Percentiles rank a stretch among this genome's conserved stretches.
Conservation (phyloP, 2,888 invertebrate genomes). For the Heterodera filipjevi region DNA sequence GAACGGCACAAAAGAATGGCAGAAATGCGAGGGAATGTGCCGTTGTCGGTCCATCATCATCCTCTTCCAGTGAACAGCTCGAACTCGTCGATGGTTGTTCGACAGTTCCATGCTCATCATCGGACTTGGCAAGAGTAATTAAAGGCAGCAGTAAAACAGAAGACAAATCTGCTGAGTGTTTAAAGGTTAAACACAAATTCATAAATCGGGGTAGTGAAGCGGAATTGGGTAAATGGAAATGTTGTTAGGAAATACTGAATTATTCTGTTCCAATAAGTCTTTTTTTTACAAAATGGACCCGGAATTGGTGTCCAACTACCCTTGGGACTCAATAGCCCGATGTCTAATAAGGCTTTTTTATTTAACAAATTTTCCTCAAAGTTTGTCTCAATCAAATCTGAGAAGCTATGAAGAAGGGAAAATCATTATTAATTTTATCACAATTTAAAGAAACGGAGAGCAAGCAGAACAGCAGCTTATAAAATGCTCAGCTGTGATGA, state of each 20-base stretch:
- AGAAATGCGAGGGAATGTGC: neutral
- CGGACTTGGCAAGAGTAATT: neutral
- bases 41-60: neutral
- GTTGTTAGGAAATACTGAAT: too few relatives aligned
- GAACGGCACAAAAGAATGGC: neutral
- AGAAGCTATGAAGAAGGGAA: too few relatives aligned
- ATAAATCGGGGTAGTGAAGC: too few relatives aligned
- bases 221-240: too few relatives aligned
- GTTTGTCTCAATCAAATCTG: neutral
- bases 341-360: too few relatives aligned
- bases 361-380: too few relatives aligned
- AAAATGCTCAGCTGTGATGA: slow-evolving; percentile 33
- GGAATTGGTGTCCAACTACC: too few relatives aligned
- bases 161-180: neutral
- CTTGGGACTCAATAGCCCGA: too few relatives aligned
- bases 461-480: neutral
- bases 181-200: neutral
- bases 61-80: neutral
- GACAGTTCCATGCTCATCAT: neutral
- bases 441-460: neutral
- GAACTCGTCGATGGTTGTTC: neutral
- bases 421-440: too few relatives aligned
- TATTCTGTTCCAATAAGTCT: too few relatives aligned
- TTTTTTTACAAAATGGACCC: too few relatives aligned
- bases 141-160: neutral